phyloP scores from a whole-genome alignment of 2,113 vertebrate genomes.

The Pungitius pungitius region DNA sequence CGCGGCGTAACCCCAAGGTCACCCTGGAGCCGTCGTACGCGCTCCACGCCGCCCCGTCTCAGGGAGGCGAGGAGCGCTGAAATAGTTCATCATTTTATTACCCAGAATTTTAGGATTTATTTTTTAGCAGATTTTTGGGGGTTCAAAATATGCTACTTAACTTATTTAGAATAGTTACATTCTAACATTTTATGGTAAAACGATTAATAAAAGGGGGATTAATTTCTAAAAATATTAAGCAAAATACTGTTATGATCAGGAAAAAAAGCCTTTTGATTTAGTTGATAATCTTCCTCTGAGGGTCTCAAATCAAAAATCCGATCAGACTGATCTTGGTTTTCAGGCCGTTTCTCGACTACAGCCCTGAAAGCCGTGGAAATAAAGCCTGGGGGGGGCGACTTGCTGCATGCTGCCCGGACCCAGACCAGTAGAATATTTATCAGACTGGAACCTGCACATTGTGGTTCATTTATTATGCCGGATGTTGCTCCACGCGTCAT shows the following conservation, averaged over 20 bases:
- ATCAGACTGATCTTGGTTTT: background rate
- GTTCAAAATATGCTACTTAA: background rate
- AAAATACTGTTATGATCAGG: background rate
- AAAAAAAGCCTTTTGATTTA: background rate
- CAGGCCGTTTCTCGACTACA: background rate
- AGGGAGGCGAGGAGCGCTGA: background rate
- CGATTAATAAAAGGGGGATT: background rate
- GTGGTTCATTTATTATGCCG: slow-evolving; percentile 10
- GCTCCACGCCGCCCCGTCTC: background rate
- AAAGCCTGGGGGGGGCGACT: background rate
- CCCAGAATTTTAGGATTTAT: no score
- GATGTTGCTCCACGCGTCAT: slow-evolving; percentile 13
- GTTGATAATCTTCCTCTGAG: background rate
- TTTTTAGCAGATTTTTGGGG: background rate
- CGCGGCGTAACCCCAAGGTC: background rate
- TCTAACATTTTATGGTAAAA: background rate
- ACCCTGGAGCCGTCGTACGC: background rate
- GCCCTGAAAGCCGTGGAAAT: background rate
- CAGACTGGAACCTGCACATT: background rate
- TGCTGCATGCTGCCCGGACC: slow-evolving; percentile 44
- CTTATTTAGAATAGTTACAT: background rate
- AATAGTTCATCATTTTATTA: background rate
- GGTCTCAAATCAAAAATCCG: background rate
- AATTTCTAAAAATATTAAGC: background rate
- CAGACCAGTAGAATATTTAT: background rate